Base-by-base conservation (phyloP, 2,888 invertebrate genomes). In the Tetrapedia diversipes region DNA sequence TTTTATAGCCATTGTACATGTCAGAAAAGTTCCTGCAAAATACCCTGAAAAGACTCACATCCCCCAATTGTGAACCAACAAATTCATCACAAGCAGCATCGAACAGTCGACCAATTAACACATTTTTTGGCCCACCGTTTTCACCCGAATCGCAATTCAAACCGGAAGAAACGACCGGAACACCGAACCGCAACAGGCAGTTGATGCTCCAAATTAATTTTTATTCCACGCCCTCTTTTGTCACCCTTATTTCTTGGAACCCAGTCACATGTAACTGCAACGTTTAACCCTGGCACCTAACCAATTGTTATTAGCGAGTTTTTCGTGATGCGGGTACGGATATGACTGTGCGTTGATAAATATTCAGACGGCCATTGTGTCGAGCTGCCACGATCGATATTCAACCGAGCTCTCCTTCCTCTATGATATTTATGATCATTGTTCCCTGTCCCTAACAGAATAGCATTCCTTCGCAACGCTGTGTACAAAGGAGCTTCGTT, bases 291-390 rank as follows among this genome's bases (percentile, higher is more conserved):
- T 27, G 34, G 60, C n/a, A 43, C 59, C 11, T 4, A 24, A 39
- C 47, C 49, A 37, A 69, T 61, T 69, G 75, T 77, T 77, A 57
- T 65, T 60, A 69, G 41, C 56, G 27, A 27, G 14, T 32, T 16
- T 32, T 43, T 43, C 29, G n/a, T 11, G 22, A 0, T 1, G 14
- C 27, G 59, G 41, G 22, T 45, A 14, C 43, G 32, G 43, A 43
- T 32, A 19, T 19, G 29, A 49, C 45, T 65, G 69, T 70, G 59
- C 77, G 63, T 72, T 77, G 79, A 77, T 80, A 77, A 77, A 71
- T 77, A 77, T 82, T 77, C 74, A 54, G 49, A 49, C 16, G 29
- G 29, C 68, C 65, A 74, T 81, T 77, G 79, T 74, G 57, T 43
- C 14, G 14, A 3, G 14, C 53, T 4, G 16, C 27, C 43, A 2